Base-by-base conservation (phyloP, 1,140 invertebrate genomes). In the Eurosta solidaginis region DNA sequence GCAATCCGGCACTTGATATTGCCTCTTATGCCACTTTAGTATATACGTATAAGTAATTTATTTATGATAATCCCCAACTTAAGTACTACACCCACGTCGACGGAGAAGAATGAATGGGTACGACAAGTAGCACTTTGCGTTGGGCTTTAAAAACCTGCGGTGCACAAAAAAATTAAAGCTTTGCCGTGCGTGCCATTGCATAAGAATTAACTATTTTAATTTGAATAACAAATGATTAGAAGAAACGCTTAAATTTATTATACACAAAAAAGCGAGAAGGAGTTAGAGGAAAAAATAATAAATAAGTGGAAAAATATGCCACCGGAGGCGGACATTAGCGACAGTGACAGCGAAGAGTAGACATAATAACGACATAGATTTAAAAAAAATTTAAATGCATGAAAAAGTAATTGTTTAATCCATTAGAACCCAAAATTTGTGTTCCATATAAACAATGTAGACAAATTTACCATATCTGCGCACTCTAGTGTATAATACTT, bases 181-280 rank as follows among this genome's bases (percentile, higher is more conserved):
- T 40, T 2, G 59, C 33, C 22, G 59, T 68, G 59, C 59, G 33
- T 68, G 59, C 59, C 40, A 68, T 33, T 68, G 59, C 36, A 68
- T 68, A 68, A 68, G 59, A 68, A 68, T 68, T 40, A 68, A 68
- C 59, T 68, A 68, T 17, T 68, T 68, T 68, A 68, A 68, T 68
- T 68, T 68, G 59, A 68, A 68, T 68, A 68, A 68, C 59, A 68
- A 68, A 68, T 68, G 59, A 68, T 63, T 68, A 68, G 59, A 68
- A 68, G 59, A 68, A 68, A 68, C 27, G 59, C 29, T 68, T 36
- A 42, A 20, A 42, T 68, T 68, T 42, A 29, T 22, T 22, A 33
- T 20, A 68, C n/a, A n/a, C n/a, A n/a, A n/a, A n/a, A n/a, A n/a
- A n/a, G n/a, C n/a, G n/a, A n/a, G n/a, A n/a, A n/a, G n/a, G n/a